These are phyloP conservation scores for Ophthalmolycus amberensis DNA, from an alignment of 2,113 vertebrate species.

Conservation along the genomic window DNA sequence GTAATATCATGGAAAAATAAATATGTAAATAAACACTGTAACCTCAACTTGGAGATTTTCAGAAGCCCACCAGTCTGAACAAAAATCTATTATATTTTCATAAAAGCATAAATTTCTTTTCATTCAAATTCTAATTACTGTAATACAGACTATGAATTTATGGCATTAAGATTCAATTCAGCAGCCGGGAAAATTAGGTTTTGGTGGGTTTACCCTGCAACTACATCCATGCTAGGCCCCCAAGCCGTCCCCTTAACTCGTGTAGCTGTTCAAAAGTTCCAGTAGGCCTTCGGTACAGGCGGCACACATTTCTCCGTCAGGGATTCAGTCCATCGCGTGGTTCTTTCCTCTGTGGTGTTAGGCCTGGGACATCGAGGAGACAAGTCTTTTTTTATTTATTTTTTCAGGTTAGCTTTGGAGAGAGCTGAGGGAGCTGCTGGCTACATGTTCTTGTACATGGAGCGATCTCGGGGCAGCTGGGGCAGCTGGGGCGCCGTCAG, in stretches of 20 bases:
- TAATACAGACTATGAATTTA: slow-evolving; percentile 34
- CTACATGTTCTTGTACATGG: slow-evolving; percentile 99
- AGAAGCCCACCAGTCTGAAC: slow-evolving; percentile 8
- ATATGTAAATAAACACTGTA: not conserved
- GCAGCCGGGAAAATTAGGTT: slow-evolving; percentile 37
- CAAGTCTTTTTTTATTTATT: slow-evolving; percentile 32
- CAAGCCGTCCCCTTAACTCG: slow-evolving; percentile 34
- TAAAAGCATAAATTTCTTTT: slow-evolving; percentile 17
- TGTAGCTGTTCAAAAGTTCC: slow-evolving; percentile 25
- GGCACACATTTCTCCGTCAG: slow-evolving; percentile 40
- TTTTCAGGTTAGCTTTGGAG: slow-evolving; percentile 51
- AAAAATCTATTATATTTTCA: slow-evolving; percentile 29
- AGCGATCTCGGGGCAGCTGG: slow-evolving; percentile 93
- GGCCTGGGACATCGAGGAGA: slow-evolving; percentile 44
- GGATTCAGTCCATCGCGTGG: slow-evolving; percentile 23
- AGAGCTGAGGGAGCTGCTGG: slow-evolving; percentile 33
- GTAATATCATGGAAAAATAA: not conserved
- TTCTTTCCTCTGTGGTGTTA: slow-evolving; percentile 44
- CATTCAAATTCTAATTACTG: slow-evolving; percentile 25
- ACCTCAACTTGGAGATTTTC: slow-evolving; percentile 11
- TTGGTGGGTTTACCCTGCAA: slow-evolving; percentile 47
- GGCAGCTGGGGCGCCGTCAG: slow-evolving; percentile 88
- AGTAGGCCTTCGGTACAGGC: slow-evolving; percentile 37
- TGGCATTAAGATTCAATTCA: slow-evolving; percentile 48
- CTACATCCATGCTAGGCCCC: slow-evolving; percentile 49